Evolutionary conservation across 2,797 vertebrate species (phyloP).

Genomic region (Protosalanx chinensis): DNA sequence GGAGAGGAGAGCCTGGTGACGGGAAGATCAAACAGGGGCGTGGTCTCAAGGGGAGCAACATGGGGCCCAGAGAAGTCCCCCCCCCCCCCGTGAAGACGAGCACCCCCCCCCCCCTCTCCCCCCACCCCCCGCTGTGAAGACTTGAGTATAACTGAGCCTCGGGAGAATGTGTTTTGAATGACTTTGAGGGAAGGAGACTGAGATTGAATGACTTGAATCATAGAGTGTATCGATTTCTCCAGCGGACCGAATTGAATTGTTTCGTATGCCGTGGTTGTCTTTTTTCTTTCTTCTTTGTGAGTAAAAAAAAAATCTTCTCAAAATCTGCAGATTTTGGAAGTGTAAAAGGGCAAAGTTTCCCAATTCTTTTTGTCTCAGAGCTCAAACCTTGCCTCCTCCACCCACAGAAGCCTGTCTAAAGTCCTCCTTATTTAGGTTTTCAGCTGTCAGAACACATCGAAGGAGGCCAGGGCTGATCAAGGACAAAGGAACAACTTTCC

Average conservation of each 20-base stretch:
- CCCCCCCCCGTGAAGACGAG: too few species aligned
- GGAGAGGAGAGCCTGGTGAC: too few species aligned
- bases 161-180: too few species aligned
- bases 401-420: background rate
- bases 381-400: background rate
- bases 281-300: conserved; percentile 10
- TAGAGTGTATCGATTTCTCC: conserved; percentile 20
- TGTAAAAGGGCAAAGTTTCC: background rate
- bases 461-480: background rate
- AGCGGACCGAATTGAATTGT: too few species aligned
- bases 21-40: too few species aligned
- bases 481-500: background rate
- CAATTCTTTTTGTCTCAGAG: background rate
- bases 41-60: too few species aligned
- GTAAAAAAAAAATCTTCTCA: background rate
- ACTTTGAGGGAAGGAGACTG: too few species aligned
- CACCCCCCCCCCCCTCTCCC: too few species aligned
- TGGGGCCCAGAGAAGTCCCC: too few species aligned
- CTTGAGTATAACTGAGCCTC: too few species aligned
- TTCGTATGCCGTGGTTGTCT: conserved; percentile 1
- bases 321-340: background rate
- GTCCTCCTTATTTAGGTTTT: background rate
- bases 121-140: too few species aligned
- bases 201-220: background rate
- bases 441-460: background rate